Conservation (phyloP, 2,797 vertebrate species). For the Danio kyathit region DNA sequence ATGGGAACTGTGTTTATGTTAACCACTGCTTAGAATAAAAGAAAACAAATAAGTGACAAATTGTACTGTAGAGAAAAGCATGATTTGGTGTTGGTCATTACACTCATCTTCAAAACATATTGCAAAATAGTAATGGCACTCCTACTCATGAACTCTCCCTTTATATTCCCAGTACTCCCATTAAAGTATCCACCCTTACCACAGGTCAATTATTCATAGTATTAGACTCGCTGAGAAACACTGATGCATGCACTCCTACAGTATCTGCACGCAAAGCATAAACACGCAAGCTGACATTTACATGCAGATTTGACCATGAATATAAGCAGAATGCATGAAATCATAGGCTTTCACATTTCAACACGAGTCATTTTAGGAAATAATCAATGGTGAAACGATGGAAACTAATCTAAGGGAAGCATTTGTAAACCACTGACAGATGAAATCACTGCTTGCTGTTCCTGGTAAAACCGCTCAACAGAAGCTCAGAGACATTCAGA, state of each 20-base stretch:
- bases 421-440: slow-evolving; percentile 25
- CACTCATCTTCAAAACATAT: neutral
- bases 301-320: slow-evolving; percentile 6
- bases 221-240: slow-evolving; percentile 28
- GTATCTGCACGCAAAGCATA: slow-evolving; percentile 15
- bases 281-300: slow-evolving; percentile 31
- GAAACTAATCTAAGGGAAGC: slow-evolving; percentile 41
- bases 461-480: slow-evolving; percentile 15
- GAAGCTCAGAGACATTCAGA: neutral
- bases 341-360: slow-evolving; percentile 29
- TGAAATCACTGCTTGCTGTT: slow-evolving; percentile 25
- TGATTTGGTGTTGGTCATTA: neutral
- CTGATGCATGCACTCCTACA: neutral
- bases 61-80: neutral
- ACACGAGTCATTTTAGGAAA: slow-evolving; percentile 24
- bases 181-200: slow-evolving; percentile 27
- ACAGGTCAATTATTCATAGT: slow-evolving; percentile 19
- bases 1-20: neutral
- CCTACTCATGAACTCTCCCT: slow-evolving; percentile 5
- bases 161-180: slow-evolving; percentile 14
- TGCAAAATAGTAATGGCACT: neutral
- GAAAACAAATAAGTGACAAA: neutral
- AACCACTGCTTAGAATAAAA: neutral
- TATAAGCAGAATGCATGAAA: slow-evolving; percentile 27
- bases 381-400: slow-evolving; percentile 38